Evolutionary conservation across 2,797 vertebrate genomes (phyloP).

Genomic region (Echiichthys vipera): DNA sequence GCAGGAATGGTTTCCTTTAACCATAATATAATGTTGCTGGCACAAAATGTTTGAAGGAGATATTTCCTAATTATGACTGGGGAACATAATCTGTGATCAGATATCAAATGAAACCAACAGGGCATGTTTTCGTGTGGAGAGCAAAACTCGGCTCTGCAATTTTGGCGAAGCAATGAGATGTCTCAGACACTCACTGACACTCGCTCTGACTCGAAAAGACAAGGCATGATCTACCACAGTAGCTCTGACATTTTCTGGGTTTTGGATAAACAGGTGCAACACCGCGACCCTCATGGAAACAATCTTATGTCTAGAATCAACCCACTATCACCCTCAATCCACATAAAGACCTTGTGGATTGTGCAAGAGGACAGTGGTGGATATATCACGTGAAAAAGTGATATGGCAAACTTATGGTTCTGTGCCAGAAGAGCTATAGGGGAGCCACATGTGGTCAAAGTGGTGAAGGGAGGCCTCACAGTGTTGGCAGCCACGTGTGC

Average conservation of each 20-base stretch:
- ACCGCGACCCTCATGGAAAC: constrained; percentile 64
- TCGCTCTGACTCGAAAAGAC: constrained; percentile 62
- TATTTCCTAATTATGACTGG: constrained; percentile 79
- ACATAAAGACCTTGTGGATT: constrained; percentile 67
- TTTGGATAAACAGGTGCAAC: constrained; percentile 79
- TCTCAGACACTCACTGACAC: constrained; percentile 67
- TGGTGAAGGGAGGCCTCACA: constrained; percentile 71
- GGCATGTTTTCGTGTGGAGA: constrained; percentile 73
- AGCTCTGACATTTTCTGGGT: constrained; percentile 62
- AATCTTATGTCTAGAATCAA: constrained; percentile 52
- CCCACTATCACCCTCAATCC: constrained; percentile 69
- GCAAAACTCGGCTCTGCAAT: constrained; percentile 72
- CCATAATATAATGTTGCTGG: constrained; percentile 73
- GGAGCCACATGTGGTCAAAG: constrained; percentile 71
- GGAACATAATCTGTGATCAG: constrained; percentile 80
- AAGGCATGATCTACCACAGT: constrained; percentile 59
- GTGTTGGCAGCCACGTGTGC: constrained; percentile 59
- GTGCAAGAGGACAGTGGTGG: constrained; percentile 49
- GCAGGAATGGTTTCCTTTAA: constrained; percentile 70
- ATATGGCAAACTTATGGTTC: constrained; percentile 54
- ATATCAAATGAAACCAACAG: constrained; percentile 78
- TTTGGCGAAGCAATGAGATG: constrained; percentile 75
- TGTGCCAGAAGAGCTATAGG: constrained; percentile 68
- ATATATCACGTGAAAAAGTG: constrained; percentile 55
- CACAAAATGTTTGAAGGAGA: constrained; percentile 63